Base-by-base conservation (phyloP, 2,113 vertebrate species). In the Anser cygnoides region DNA sequence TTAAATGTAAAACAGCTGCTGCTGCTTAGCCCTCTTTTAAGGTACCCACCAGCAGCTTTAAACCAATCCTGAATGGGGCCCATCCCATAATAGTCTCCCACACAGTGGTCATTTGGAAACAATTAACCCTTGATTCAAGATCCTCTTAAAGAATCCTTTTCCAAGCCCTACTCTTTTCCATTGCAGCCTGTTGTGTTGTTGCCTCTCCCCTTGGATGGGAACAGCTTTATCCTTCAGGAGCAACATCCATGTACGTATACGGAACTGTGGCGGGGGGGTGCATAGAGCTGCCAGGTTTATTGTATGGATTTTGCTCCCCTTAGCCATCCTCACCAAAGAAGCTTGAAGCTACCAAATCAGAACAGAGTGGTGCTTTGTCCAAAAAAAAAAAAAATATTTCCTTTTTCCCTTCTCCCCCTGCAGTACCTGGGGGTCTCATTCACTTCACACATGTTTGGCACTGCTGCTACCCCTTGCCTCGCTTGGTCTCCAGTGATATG, bases 1-100 rank as follows among this genome's bases (percentile, higher is more conserved):
- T 93, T 90, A 96, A 95, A 97, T 81, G 89, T 93, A 97, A 97
- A 97, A 95, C 88, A 97, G 82, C 82, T 91, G 83, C 93, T 83
- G 66, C 70, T 93, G 93, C 94, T 84, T 84, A 95, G 70, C 59
- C 82, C 70, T 91, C 95, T 95, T 94, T 96, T 84, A 94, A 94
- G 93, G 80, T 94, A 92, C 88, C 91, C 83, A 90, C 92, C 76
- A 96, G 92, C 86, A 91, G 91, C 94, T 95, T 92, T 92, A 93
- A 87, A 86, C 52, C 72, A 74, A 76, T 31, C 80, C 35, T 78
- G 86, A 84, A 97, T 92, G 87, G 82, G 21, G 72, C 78, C 93
- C 80, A 87, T 90, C 95, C 95, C 96, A 71, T 81, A 93, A 83
- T 92, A 90, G 46, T 93, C 84, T 73, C 79, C 14, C 93, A 93